Evolutionary conservation across 2,113 vertebrate species (phyloP).

Genomic region (Lynx canadensis): DNA sequence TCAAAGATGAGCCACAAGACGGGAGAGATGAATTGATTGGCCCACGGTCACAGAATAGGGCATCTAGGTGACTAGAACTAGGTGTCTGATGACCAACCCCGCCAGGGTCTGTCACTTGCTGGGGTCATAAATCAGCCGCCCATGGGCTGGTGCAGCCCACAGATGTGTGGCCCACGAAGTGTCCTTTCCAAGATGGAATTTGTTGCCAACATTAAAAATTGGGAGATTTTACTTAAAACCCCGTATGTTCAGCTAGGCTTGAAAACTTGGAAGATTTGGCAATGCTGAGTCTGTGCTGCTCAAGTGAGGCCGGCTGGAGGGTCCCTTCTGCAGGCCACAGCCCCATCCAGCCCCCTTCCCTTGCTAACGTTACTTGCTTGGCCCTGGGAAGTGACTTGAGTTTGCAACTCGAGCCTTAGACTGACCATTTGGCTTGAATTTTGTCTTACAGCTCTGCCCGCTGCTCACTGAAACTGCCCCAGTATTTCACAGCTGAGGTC

Average conservation of each 20-base stretch:
- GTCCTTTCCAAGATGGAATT: slow-evolving; percentile 43
- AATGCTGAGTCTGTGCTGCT: neutral
- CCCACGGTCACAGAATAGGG: neutral
- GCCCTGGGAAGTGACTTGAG: neutral
- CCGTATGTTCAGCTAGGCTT: neutral
- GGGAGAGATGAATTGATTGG: neutral
- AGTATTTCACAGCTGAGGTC: neutral
- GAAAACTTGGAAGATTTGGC: neutral
- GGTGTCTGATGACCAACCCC: neutral
- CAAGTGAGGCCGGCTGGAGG: neutral
- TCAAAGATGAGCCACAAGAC: neutral
- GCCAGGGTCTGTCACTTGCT: neutral
- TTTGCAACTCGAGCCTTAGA: neutral
- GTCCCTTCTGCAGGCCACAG: neutral
- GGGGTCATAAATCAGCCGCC: neutral
- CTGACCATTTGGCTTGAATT: neutral
- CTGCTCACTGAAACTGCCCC: neutral
- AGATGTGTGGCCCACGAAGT: neutral
- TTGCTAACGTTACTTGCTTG: neutral
- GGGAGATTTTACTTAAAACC: slow-evolving; percentile 26
- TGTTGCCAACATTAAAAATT: neutral
- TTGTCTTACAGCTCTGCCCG: neutral
- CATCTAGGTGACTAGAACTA: neutral
- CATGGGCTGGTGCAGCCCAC: too few relatives aligned
- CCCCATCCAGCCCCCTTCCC: neutral